Percentiles rank a stretch among this genome's conserved stretches.
Evolutionary conservation across 2,113 vertebrate species (phyloP).

Genomic region (Macroglossus sobrinus): DNA sequence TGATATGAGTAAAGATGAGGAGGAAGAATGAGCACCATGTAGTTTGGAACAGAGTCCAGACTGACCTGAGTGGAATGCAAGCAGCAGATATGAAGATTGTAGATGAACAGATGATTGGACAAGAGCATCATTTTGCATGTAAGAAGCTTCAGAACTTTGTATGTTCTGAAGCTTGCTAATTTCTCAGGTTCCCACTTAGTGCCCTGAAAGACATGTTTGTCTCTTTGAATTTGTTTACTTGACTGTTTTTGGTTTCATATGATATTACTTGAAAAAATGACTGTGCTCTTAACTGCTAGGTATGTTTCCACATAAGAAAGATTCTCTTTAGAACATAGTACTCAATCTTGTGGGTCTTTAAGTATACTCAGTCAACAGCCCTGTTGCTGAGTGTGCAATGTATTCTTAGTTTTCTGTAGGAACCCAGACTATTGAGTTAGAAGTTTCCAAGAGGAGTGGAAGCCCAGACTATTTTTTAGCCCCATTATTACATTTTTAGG

Average conservation of each 20-base stretch:
- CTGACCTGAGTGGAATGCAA: background rate
- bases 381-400: background rate
- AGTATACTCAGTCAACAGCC: background rate
- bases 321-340: background rate
- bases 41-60: constrained; percentile 8
- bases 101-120: background rate
- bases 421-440: background rate
- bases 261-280: background rate
- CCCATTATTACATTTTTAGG: background rate
- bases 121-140: background rate
- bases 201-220: background rate
- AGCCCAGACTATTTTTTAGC: background rate
- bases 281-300: background rate
- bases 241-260: background rate
- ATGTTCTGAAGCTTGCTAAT: background rate
- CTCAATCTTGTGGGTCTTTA: background rate
- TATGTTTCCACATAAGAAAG: background rate
- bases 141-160: background rate
- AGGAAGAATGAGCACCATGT: background rate
- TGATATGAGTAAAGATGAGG: background rate
- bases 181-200: background rate
- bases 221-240: constrained; percentile 14
- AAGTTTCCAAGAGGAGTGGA: constrained; percentile 6
- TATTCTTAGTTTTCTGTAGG: background rate
- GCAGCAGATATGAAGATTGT: background rate